These are phyloP conservation scores for Scaptomyza reducta DNA, from an alignment of 2,888 invertebrate genomes.

Conservation along the genomic window DNA sequence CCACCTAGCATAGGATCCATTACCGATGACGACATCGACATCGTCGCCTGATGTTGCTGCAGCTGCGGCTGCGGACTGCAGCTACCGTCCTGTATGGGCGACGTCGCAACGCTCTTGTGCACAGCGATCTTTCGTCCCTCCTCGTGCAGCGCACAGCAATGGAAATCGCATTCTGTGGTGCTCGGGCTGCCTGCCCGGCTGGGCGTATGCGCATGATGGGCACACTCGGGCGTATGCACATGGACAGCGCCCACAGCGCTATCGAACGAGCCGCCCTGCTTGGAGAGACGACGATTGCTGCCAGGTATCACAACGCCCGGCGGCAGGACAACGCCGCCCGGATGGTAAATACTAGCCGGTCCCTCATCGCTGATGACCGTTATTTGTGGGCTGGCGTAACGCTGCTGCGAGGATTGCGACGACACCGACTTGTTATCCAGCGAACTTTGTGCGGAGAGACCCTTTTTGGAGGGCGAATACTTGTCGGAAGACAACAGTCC, in stretches of 20 bases:
- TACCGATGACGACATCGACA: slow-evolving; percentile 84
- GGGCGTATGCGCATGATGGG: slow-evolving; percentile 89
- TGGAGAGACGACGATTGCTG: slow-evolving; percentile 85
- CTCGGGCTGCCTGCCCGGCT: slow-evolving; percentile 88
- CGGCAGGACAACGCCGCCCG: slow-evolving; percentile 80
- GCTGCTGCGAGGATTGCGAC: slow-evolving; percentile 83
- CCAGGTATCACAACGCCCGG: slow-evolving; percentile 82
- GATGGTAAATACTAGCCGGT: slow-evolving; percentile 86
- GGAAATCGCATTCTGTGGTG: slow-evolving; percentile 95
- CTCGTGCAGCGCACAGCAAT: slow-evolving; percentile 97
- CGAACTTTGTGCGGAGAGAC: slow-evolving; percentile 86
- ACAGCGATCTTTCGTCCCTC: slow-evolving; percentile 96
- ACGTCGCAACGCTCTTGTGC: slow-evolving; percentile 96
- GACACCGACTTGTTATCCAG: slow-evolving; percentile 87
- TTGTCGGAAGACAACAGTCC: slow-evolving; percentile 83
- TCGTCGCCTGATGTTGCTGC: slow-evolving; percentile 64
- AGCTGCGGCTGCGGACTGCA: slow-evolving; percentile 88
- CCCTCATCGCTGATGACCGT: slow-evolving; percentile 97
- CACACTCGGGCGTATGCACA: slow-evolving; percentile 93
- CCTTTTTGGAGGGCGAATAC: slow-evolving; percentile 85
- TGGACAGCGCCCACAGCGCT: slow-evolving; percentile 88
- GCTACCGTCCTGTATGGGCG: slow-evolving; percentile 93
- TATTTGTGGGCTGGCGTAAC: slow-evolving; percentile 91
- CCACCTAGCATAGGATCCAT: slow-evolving; percentile 84
- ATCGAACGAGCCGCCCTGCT: slow-evolving; percentile 88